Evolutionary conservation across 1,140 invertebrate genomes (phyloP).

Genomic region (Bilobella aurantiaca): DNA sequence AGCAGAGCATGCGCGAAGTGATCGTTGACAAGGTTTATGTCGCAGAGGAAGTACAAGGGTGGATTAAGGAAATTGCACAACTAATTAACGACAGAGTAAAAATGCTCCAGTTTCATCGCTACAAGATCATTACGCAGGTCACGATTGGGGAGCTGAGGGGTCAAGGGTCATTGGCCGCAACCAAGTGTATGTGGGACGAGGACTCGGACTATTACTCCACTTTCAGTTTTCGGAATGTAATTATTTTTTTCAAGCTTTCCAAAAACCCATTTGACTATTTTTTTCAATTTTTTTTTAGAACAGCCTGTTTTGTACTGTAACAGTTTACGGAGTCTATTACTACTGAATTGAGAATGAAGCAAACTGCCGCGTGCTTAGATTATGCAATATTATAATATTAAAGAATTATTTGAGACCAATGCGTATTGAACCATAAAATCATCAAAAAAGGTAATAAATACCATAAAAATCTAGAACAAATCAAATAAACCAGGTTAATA

Average conservation of each 20-base stretch:
- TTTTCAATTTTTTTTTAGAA: slow-evolving; percentile 25
- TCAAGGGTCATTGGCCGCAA: slow-evolving; percentile 43
- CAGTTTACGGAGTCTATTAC: slow-evolving; percentile 32
- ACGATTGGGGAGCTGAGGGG: slow-evolving; percentile 44
- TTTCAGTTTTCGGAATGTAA: slow-evolving; percentile 39
- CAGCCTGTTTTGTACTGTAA: slow-evolving; percentile 30
- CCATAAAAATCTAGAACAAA: background rate
- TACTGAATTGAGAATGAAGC: slow-evolving; percentile 15
- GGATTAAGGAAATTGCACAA: slow-evolving; percentile 38
- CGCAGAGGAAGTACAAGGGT: slow-evolving; percentile 38
- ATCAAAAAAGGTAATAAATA: background rate
- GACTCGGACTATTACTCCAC: slow-evolving; percentile 45
- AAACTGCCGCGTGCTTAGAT: background rate
- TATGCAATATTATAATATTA: background rate
- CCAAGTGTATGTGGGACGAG: slow-evolving; percentile 45
- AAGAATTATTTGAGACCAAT: background rate
- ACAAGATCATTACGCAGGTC: slow-evolving; percentile 44
- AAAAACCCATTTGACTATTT: background rate
- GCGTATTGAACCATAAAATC: background rate
- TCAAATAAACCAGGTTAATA: background rate
- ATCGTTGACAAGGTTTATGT: slow-evolving; percentile 36
- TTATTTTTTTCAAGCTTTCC: slow-evolving; percentile 8
- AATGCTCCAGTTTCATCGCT: slow-evolving; percentile 41
- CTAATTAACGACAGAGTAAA: slow-evolving; percentile 40
- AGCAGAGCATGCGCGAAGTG: slow-evolving; percentile 28